These are phyloP conservation scores for Micromesistius poutassou DNA, from an alignment of 2,797 vertebrate genomes.

Conservation along the genomic window DNA sequence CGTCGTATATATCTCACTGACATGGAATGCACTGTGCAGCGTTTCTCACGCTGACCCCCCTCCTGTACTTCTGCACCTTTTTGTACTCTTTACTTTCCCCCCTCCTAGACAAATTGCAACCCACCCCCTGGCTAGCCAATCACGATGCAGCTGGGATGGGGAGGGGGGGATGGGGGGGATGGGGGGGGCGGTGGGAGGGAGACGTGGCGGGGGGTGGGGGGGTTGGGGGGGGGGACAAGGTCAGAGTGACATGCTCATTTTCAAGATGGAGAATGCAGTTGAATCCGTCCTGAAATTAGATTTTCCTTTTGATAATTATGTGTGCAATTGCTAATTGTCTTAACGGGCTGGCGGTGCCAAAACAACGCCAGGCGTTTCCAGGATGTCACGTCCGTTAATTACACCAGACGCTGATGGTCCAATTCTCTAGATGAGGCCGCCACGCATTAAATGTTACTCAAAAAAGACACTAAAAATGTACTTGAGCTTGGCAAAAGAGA, in stretches of 20 bases:
- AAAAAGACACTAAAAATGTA: slow-evolving; percentile 62
- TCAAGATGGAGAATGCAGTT: slow-evolving; percentile 57
- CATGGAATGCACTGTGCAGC: slow-evolving; percentile 35
- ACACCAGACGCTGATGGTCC: slow-evolving; percentile 60
- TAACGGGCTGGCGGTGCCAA: slow-evolving; percentile 56
- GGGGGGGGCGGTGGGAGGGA: not conserved
- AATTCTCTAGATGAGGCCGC: slow-evolving; percentile 62
- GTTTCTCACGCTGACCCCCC: slow-evolving; percentile 42
- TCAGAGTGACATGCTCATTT: slow-evolving; percentile 61
- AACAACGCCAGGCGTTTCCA: slow-evolving; percentile 50
- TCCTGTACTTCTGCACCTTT: slow-evolving; percentile 28
- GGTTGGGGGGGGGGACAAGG: slow-evolving; percentile 34
- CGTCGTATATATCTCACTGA: slow-evolving; percentile 47
- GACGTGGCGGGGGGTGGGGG: slow-evolving; percentile 14
- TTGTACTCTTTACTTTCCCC: slow-evolving; percentile 18
- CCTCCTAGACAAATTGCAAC: slow-evolving; percentile 28
- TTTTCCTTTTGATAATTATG: slow-evolving; percentile 65
- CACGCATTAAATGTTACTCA: slow-evolving; percentile 65
- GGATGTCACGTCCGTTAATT: slow-evolving; percentile 65
- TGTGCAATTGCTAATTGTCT: slow-evolving; percentile 68
- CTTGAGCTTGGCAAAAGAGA: slow-evolving; percentile 58
- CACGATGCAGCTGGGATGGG: slow-evolving; percentile 9
- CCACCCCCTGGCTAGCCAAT: slow-evolving; percentile 25
- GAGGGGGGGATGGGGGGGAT: slow-evolving; percentile 11
- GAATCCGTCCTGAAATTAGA: slow-evolving; percentile 53